Base-by-base conservation (phyloP, 2,888 invertebrate genomes). In the Hirtodrosophila cameraria region DNA sequence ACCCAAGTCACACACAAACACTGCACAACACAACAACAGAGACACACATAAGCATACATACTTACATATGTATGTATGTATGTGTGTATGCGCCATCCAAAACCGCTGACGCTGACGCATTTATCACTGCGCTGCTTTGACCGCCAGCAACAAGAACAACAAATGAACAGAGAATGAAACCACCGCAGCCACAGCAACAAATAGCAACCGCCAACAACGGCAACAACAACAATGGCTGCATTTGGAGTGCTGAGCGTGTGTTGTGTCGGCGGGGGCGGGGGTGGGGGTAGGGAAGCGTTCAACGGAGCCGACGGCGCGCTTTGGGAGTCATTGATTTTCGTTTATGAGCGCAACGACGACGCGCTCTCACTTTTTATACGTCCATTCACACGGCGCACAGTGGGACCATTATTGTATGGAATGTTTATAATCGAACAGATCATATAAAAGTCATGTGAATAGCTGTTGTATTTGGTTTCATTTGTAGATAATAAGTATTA, bases 241-340 rank as follows among this genome's bases (percentile, higher is more conserved):
- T 53, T 59, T 52, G 16, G 16, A 43, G 33, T 27, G 50, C n/a
- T 12, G 18, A 38, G 27, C 18, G 18, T 11, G 13, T 6, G 20
- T 23, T 23, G 7, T 16, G 13, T 12, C 11, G 28, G 5, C 9
- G 12, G 2, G 13, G 18, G 2, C 13, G 52, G 28, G 33, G n/a
- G n/a, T n/a, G n/a, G 12, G 2, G 13, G 18, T 2, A 15, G 52
- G 28, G 33, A 30, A 43, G 52, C 45, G 64, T 49, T 65, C 42
- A 46, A 50, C 64, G 63, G 57, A 42, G 55, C 49, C 52, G 55
- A 39, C 65, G 41, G 46, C 57, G 71, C 60, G 82, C 63, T 70
- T 74, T 85, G 76, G 86, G 80, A 86, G 76, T 80, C 80, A 80
- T 80, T 80, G 86, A 80, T 80, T 80, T 86, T 80, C 79, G 86